phyloP scores from a whole-genome alignment of 1,140 invertebrate genomes.

The Aporrectodea caliginosa region DNA sequence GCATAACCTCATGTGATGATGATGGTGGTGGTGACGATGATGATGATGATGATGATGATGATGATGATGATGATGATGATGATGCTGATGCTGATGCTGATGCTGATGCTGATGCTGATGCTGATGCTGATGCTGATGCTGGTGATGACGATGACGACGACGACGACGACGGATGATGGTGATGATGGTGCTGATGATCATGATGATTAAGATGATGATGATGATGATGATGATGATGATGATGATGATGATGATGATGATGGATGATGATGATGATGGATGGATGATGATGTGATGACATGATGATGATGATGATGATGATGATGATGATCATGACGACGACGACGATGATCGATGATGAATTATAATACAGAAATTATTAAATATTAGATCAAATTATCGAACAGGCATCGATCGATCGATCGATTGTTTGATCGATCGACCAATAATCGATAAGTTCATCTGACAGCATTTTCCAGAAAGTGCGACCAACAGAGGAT shows the following conservation, averaged over 20 bases:
- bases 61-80: conserved; percentile 5
- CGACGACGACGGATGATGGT: background rate
- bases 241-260: conserved; percentile 12
- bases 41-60: background rate
- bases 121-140: background rate
- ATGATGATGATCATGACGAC: conserved; percentile 7
- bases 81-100: background rate
- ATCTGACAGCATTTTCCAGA: no score
- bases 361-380: background rate
- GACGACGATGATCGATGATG: conserved; percentile 9
- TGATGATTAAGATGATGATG: conserved; percentile 1
- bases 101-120: background rate
- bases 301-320: conserved; percentile 11
- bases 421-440: background rate
- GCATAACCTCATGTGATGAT: background rate
- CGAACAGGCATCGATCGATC: background rate
- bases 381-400: no score
- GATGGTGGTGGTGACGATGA: background rate
- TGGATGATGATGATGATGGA: conserved; percentile 9
- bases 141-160: background rate
- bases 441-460: no score
- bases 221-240: conserved; percentile 14
- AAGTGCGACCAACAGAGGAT: no score
- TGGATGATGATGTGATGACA: no score
- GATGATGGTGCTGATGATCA: conserved; percentile 1